Evolutionary conservation across 2,888 invertebrate genomes (phyloP).

Genomic region (Plagiodera versicolora): DNA sequence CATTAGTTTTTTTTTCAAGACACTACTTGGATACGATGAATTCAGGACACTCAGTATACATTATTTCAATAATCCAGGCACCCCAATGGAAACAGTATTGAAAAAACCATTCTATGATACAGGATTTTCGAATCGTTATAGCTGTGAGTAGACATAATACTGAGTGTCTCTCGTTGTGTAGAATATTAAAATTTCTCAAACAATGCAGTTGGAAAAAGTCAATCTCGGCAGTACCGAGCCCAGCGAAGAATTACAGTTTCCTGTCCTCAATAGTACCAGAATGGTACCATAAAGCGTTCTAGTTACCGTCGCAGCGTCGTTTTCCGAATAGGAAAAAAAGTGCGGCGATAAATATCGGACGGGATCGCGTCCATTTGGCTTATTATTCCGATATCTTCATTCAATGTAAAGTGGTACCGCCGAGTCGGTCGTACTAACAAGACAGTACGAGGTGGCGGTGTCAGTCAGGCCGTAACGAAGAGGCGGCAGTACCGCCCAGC

Average conservation of each 20-base stretch:
- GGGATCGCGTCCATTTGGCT: slow-evolving; percentile 50
- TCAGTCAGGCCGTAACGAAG: slow-evolving; percentile 54
- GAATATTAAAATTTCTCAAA: background rate
- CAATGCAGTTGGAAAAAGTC: slow-evolving; percentile 1
- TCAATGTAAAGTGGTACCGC: slow-evolving; percentile 54
- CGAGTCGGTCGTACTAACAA: slow-evolving; percentile 52
- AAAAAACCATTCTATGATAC: no score
- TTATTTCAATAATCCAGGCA: no score
- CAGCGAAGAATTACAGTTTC: slow-evolving; percentile 31
- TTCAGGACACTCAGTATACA: no score
- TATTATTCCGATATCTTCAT: slow-evolving; percentile 56
- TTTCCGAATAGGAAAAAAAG: slow-evolving; percentile 36
- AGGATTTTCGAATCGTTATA: no score
- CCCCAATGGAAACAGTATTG: no score
- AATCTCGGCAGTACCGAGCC: slow-evolving; percentile 2
- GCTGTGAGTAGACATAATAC: no score
- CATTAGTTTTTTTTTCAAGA: no score
- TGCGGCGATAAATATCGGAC: slow-evolving; percentile 42
- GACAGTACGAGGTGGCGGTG: slow-evolving; percentile 55
- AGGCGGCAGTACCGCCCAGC: slow-evolving; percentile 47
- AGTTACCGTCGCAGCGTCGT: slow-evolving; percentile 36
- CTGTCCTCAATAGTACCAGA: slow-evolving; percentile 39
- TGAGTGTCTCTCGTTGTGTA: no score
- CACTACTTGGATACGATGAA: no score
- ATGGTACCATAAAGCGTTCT: slow-evolving; percentile 38